Percentiles rank a stretch among this genome's conserved stretches.
These are phyloP conservation scores for Chiroxiphia lanceolata DNA, from an alignment of 2,797 vertebrate genomes.

Conservation along the genomic window DNA sequence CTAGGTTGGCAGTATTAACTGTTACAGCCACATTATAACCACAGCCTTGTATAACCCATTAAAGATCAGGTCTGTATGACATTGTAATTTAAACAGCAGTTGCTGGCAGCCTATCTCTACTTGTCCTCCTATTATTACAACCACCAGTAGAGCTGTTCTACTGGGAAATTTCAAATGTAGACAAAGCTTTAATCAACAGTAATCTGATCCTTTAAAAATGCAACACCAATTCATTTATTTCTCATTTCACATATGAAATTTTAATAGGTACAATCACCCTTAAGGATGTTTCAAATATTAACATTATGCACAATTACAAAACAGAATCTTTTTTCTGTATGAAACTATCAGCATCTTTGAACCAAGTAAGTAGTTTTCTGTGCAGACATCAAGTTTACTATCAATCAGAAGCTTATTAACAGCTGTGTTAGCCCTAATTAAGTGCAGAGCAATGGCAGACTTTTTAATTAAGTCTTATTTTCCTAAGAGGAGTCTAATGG, in stretches of 20 bases:
- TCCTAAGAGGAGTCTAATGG: constrained; percentile 24
- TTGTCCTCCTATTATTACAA: constrained; percentile 55
- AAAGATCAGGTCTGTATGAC: constrained; percentile 36
- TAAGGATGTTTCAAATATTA: constrained; percentile 74
- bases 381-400: constrained; percentile 63
- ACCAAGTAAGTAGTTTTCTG: constrained; percentile 54
- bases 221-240: constrained; percentile 69
- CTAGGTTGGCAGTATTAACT: background rate
- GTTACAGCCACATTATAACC: background rate
- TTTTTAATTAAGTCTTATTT: constrained; percentile 62
- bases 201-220: constrained; percentile 73
- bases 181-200: constrained; percentile 72
- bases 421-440: constrained; percentile 63
- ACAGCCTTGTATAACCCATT: constrained; percentile 20
- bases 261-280: constrained; percentile 72
- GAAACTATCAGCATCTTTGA: constrained; percentile 43
- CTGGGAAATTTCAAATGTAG: constrained; percentile 68
- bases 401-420: constrained; percentile 65
- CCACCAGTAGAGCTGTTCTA: constrained; percentile 54
- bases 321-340: constrained; percentile 61
- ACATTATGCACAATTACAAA: constrained; percentile 67
- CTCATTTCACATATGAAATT: constrained; percentile 67
- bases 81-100: constrained; percentile 33
- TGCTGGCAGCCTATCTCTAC: constrained; percentile 42
- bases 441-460: constrained; percentile 37